phyloP scores from a whole-genome alignment of 2,113 vertebrate species.

The Oreochromis tanganicae region DNA sequence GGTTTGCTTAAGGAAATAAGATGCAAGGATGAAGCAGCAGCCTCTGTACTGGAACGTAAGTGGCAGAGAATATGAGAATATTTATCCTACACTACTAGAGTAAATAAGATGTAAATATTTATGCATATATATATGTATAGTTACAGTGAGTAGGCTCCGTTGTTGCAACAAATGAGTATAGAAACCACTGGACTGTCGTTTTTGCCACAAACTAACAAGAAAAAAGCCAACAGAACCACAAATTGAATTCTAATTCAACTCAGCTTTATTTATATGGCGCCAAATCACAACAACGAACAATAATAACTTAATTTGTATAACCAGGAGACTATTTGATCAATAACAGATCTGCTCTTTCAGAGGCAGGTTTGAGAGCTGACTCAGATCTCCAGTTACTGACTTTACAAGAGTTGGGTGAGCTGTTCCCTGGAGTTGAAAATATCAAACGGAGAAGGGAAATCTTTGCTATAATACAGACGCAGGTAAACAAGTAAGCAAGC shows the following conservation, averaged over 20 bases:
- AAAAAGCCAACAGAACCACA: neutral
- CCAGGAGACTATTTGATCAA: neutral
- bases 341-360: neutral
- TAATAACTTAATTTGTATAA: neutral
- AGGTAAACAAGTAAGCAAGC: slow-evolving; percentile 8
- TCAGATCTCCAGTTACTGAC: neutral
- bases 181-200: neutral
- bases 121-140: too few relatives aligned
- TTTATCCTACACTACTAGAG: too few relatives aligned
- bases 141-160: neutral
- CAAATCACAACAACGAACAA: neutral
- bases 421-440: neutral
- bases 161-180: neutral
- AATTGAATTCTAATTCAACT: accelerated
- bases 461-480: neutral
- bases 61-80: neutral
- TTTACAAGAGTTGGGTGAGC: neutral
- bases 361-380: accelerated
- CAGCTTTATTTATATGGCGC: neutral
- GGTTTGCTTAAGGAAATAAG: neutral
- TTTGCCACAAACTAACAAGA: neutral
- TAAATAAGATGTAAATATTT: neutral
- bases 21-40: accelerated
- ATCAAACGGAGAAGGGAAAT: neutral
- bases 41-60: neutral